Percentiles rank a stretch among this genome's conserved stretches.
Evolutionary conservation across 1,140 invertebrate genomes (phyloP).

Genomic region (Colletes gigas): DNA sequence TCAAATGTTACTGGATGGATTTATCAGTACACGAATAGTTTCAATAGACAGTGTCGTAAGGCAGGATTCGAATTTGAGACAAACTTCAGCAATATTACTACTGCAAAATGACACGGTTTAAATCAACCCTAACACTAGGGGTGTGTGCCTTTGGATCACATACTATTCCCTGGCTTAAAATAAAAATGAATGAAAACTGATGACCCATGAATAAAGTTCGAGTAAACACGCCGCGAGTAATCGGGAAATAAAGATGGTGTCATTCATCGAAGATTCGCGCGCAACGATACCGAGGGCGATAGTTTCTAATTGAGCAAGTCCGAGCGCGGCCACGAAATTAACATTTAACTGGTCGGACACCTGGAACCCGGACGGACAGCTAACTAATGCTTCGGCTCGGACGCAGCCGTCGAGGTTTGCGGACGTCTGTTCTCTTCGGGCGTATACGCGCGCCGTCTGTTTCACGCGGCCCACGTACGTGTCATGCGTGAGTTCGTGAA

Average conservation of each 20-base stretch:
- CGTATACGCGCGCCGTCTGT: not conserved
- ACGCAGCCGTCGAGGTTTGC: constrained; percentile 19
- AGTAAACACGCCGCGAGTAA: not conserved
- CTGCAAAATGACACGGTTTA: too few species aligned
- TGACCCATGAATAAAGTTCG: not conserved
- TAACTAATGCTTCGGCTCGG: constrained; percentile 60
- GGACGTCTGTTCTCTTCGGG: not conserved
- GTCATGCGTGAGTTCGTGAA: too few species aligned
- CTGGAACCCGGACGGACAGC: constrained; percentile 58
- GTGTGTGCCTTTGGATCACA: too few species aligned
- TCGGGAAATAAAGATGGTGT: constrained; percentile 65
- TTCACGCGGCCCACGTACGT: not conserved
- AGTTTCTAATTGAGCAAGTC: constrained; percentile 74
- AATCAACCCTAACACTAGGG: too few species aligned
- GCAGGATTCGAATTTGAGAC: too few species aligned
- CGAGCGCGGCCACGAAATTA: constrained; percentile 68
- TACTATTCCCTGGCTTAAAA: too few species aligned
- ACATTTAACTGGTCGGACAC: constrained; percentile 71
- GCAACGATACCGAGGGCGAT: constrained; percentile 41
- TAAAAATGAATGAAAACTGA: too few species aligned
- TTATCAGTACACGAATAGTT: too few species aligned
- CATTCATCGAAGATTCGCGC: constrained; percentile 7
- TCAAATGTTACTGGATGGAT: too few species aligned
- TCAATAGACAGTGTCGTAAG: too few species aligned
- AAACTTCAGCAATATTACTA: too few species aligned